Percentiles rank a stretch among this genome's conserved stretches.
phyloP scores from a whole-genome alignment of 2,888 invertebrate species.

The Cetonia aurata region DNA sequence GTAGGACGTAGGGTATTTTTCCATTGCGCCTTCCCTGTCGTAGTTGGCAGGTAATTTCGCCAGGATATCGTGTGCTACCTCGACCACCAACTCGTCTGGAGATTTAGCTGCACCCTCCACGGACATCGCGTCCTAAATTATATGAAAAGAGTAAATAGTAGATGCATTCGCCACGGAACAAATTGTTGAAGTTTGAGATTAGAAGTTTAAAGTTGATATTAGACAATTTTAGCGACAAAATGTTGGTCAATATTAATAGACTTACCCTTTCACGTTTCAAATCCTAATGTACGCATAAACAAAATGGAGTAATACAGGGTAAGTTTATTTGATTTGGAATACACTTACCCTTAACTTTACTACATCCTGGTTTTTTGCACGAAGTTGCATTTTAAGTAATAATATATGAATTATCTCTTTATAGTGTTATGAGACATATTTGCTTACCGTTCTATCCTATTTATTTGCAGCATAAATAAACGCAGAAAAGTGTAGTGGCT shows the following conservation, averaged over 20 bases:
- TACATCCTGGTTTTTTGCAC: constrained; percentile 68
- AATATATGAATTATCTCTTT: not conserved
- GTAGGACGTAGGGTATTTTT: constrained; percentile 81
- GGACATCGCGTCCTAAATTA: constrained; percentile 73
- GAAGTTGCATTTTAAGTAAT: constrained; percentile 54
- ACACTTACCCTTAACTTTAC: constrained; percentile 61
- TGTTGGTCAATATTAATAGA: not conserved
- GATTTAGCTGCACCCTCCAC: constrained; percentile 74
- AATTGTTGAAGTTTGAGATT: not conserved
- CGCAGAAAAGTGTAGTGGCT: not conserved
- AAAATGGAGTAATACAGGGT: constrained; percentile 11
- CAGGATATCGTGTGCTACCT: constrained; percentile 84
- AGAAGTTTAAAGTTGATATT: too few species aligned
- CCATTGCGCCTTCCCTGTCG: constrained; percentile 75
- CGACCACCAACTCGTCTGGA: constrained; percentile 84
- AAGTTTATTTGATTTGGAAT: constrained; percentile 3
- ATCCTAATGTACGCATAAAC: constrained; percentile 42
- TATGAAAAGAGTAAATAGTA: constrained; percentile 8
- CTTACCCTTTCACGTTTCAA: constrained; percentile 48
- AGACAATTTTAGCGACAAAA: not conserved
- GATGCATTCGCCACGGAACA: not conserved
- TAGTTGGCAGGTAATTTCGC: constrained; percentile 80
- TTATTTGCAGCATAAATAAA: constrained; percentile 45
- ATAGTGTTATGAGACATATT: not conserved
- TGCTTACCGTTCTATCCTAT: constrained; percentile 68